Evolutionary conservation across 2,888 invertebrate genomes (phyloP), one percentile per base, ranked within the genome.

Genomic region (Cephus runcator): DNA sequence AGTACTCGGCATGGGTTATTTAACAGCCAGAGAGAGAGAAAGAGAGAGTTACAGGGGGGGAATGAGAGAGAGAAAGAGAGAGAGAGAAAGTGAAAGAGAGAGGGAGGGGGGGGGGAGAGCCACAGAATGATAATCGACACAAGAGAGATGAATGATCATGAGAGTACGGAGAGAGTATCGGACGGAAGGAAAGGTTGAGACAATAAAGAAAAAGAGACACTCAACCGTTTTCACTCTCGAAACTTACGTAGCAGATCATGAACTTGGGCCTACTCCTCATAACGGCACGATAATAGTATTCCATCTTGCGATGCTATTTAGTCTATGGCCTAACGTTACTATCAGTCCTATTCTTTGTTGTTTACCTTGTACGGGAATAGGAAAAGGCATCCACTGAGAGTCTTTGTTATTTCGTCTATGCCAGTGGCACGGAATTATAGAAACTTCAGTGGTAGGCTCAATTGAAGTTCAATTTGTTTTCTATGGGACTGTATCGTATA

Each of bases 141-240:
- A 23, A 9, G 77, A 69, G 71, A 36, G 31, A 40, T 4, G 56
- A 69, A 31, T 34, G 69, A 30, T 71, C 75, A 69, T 34, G 75
- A 75, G 34, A 12, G 68, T 56, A 56, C 75, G 74, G 69, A 34
- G 76, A 73, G 73, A 71, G 34, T 23, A 23, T 23, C 6, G 40
- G 40, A 56, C 40, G 40, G 15, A 40, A 15, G 40, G 40, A 15
- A 40, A 40, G 40, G 40, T 15, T 15, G 40, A 40, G 40, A 15
- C 4, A 69, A 69, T n/a, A 69, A 76, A 73, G 31, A 40, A 31
- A 68, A 34, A 73, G 77, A 33, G 69, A 73, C 31, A 31, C 80
- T 84, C 81, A 84, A 81, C 87, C 88, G 85, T 89, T 88, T 85
- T 88, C 89, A 85, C 87, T 89, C 85, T 86, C 87, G 84, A 86